phyloP scores from a whole-genome alignment of 2,888 invertebrate species.

The Homarus gammarus region DNA sequence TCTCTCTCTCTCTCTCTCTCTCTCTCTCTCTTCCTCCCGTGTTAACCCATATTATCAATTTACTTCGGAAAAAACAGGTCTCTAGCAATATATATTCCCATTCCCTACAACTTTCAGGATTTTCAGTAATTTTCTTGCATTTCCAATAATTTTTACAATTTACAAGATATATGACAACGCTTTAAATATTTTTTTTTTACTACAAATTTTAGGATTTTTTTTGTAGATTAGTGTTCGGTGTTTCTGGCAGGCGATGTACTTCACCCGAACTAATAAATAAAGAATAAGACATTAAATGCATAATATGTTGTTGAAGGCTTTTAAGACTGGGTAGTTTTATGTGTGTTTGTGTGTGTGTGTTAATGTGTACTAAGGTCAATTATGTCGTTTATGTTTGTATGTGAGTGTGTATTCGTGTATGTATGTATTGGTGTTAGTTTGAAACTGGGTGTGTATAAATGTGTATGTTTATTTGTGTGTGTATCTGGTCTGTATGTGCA shows the following conservation, averaged over 20 bases:
- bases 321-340: neutral
- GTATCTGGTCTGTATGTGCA: neutral
- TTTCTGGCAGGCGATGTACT: too few species aligned
- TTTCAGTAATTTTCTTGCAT: neutral
- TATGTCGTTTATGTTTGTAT: too few species aligned
- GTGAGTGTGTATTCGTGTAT: neutral
- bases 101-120: neutral
- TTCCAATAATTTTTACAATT: neutral
- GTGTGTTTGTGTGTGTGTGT: conserved; percentile 14
- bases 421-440: neutral
- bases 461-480: conserved; percentile 13
- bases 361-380: too few species aligned
- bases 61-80: too few species aligned
- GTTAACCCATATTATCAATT: neutral
- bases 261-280: too few species aligned
- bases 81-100: neutral
- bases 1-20: too few species aligned
- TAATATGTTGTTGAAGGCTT: too few species aligned
- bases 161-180: too few species aligned
- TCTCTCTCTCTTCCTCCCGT: neutral
- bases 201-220: neutral
- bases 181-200: neutral
- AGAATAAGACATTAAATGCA: too few species aligned
- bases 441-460: conserved; percentile 8
- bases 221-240: too few species aligned